Percentiles rank a stretch among this genome's conserved stretches.
These are phyloP conservation scores for Elanoides forficatus DNA, from an alignment of 2,113 vertebrate species.

Conservation along the genomic window DNA sequence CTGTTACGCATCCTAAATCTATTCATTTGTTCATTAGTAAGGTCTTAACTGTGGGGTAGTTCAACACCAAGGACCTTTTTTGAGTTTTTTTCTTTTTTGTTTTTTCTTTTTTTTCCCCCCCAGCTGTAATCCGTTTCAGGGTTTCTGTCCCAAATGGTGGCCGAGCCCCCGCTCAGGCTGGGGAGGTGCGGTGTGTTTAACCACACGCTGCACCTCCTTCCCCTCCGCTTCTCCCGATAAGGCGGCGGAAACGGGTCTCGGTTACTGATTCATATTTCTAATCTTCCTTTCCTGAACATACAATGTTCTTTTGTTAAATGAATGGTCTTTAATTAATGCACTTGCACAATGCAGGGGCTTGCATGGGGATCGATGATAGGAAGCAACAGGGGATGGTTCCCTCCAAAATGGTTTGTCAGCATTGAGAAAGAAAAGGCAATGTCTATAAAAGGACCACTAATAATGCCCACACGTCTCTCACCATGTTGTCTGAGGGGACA, in stretches of 20 bases:
- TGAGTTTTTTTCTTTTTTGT: too few species aligned
- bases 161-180: background rate
- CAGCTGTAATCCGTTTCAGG: background rate
- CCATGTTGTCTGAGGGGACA: slow-evolving; percentile 65
- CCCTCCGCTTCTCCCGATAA: background rate
- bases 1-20: too few species aligned
- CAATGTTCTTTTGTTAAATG: slow-evolving; percentile 50
- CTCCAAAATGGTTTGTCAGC: slow-evolving; percentile 64
- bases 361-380: slow-evolving; percentile 61
- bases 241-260: background rate
- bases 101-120: rapidly evolving
- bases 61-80: background rate
- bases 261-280: slow-evolving; percentile 47
- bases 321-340: slow-evolving; percentile 64
- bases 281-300: slow-evolving; percentile 44
- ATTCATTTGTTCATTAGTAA: too few species aligned
- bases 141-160: background rate
- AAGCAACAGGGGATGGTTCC: slow-evolving; percentile 65
- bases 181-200: background rate
- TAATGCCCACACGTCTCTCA: slow-evolving; percentile 75
- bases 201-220: background rate
- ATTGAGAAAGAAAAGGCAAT: slow-evolving; percentile 57
- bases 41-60: too few species aligned
- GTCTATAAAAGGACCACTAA: slow-evolving; percentile 60
- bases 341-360: slow-evolving; percentile 44